Evolutionary conservation across 2,797 vertebrate genomes (phyloP), one percentile per base, ranked within the genome.

Genomic region (Vipera ursinii): DNA sequence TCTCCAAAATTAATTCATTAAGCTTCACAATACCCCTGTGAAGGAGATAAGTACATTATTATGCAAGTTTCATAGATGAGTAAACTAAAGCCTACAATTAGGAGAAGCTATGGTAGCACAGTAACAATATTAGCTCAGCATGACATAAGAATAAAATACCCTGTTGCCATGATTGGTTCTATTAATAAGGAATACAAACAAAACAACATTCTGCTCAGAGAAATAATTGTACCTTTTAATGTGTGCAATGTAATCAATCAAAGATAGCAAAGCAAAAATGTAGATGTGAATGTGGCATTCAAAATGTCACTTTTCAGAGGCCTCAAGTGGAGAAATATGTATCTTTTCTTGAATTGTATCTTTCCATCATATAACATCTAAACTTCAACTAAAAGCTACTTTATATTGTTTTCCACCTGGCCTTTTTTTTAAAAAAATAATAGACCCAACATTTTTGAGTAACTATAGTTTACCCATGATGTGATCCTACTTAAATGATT

Each of bases 1-100:
- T 91, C 44, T 63, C 93, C 28, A 69, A 94, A 95, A 95, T 95
- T 96, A 93, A 94, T 93, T 88, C 92, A 93, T 96, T 95, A 96
- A 95, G 92, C 28, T 48, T 94, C 94, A 94, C 65, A 94, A 91
- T 51, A 91, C 78, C 24, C 94, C 55, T 93, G 91, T 95, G 95
- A 96, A 73, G 86, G 53, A 94, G 53, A 78, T 91, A 96, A 95
- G 44, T 89, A 24, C 28, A 91, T 93, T 94, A 92, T 93, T 94
- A 91, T 59, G 93, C 20, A 65, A 91, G 92, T 90, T 96, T 95
- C 93, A 93, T n/a, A 94, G 61, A 95, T 88, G 89, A 94, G n/a
- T 91, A 96, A 95, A 94, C 85, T 88, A 92, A 94, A 87, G 12
- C 86, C 95, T 92, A 94, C 89, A 93, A 90, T 94, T 92, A 92